Evolutionary conservation across 2,113 vertebrate species (phyloP), one percentile per base, ranked within the genome.

Genomic region (Cyanoliseus patagonus): DNA sequence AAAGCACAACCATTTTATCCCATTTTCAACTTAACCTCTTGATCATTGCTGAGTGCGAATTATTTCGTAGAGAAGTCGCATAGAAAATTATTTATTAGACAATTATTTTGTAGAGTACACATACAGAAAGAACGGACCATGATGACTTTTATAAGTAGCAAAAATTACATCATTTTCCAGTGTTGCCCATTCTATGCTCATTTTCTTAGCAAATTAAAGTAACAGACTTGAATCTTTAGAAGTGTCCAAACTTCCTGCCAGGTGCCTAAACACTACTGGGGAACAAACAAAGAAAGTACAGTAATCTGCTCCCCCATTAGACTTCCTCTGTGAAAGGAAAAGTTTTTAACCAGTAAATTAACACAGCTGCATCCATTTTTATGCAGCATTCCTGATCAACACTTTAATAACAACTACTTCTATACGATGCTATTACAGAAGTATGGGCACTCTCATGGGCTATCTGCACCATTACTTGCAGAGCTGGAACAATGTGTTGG

Each of bases 201-300:
- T 82, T 94, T 95, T 92, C 82, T 80, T 69, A 88, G 91, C 51
- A 94, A 95, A 80, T 79, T 88, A 27, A 83, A 75, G 57, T 75
- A 93, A 74, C 39, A 93, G 83, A 86, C 52, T 96, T 93, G 96
- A 98, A 98, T 97, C 97, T 96, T 90, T 42, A 97, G 88, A 97
- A 95, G 78, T 94, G 97, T 96, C 96, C 91, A 68, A 84, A 94
- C 96, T 98, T 98, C 98, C 98, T 98, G 98, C 96, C 95, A 96
- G 87, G 88, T 97, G 96, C 96, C 94, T 97, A 98, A 99, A 98
- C 94, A 97, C 93, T 88, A 97, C 95, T 81, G 94, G 97, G 90
- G 83, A 94, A 97, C 94, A 92, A 97, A 94, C 96, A 97, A 98
- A 97, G 86, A 93, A 94, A 95, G 96, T 92, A 94, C 75, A 95